Percentiles rank a stretch among this genome's conserved stretches.
Evolutionary conservation across 1,140 invertebrate genomes (phyloP).

Genomic region (Oreohelix idahoensis): DNA sequence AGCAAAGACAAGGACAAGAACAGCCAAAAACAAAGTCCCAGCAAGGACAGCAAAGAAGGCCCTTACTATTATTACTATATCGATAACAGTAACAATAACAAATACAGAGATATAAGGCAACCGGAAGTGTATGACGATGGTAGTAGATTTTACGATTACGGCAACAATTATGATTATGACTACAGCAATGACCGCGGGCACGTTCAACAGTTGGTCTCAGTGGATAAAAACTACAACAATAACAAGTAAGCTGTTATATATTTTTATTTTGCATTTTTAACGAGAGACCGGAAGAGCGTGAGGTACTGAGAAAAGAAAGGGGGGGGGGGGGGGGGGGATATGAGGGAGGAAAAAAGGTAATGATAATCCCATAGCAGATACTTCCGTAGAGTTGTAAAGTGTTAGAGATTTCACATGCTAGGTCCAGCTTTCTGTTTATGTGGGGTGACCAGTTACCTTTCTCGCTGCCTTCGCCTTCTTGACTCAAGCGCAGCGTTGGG

Average conservation of each 20-base stretch:
- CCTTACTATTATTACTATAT: not conserved
- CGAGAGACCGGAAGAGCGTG: too few relatives aligned
- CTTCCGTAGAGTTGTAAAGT: too few relatives aligned
- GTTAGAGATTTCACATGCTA: too few relatives aligned
- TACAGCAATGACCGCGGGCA: not conserved
- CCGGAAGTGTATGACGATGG: not conserved
- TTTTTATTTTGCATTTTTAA: too few relatives aligned
- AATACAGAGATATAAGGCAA: not conserved
- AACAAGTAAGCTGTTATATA: not conserved
- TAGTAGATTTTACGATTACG: not conserved
- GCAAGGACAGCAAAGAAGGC: not conserved
- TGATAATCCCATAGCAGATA: too few relatives aligned
- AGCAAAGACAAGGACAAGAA: not conserved
- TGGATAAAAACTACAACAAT: not conserved
- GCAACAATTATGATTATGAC: conserved; percentile 7
- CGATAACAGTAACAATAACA: not conserved
- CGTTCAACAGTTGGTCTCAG: not conserved
- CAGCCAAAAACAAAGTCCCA: not conserved
- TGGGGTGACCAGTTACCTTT: too few relatives aligned
- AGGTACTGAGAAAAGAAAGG: too few relatives aligned
- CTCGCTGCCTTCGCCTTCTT: too few relatives aligned
- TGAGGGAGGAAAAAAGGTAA: too few relatives aligned
- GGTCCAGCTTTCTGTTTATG: too few relatives aligned
- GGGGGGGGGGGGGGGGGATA: too few relatives aligned
- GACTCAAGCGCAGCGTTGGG: too few relatives aligned